Base-by-base conservation (phyloP, 2,113 vertebrate species). In the Brienomyrus brachyistius region DNA sequence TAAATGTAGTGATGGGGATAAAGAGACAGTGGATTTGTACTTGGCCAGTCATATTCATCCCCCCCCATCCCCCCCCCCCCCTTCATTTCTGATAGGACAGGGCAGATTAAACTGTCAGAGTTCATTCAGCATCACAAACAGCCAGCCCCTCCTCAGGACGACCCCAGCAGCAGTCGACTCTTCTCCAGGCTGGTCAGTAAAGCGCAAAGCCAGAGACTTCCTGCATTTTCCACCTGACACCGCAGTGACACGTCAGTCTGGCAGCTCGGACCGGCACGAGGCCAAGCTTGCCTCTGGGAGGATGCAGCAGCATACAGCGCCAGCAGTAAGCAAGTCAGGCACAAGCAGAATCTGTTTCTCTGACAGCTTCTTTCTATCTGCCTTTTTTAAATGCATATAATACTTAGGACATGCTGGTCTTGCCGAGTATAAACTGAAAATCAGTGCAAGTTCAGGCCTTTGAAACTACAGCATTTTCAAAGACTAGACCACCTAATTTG, bases 71-170 rank as follows among this genome's bases (percentile, higher is more conserved):
- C 35, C 10, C 45, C 56, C 70, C 66, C n/a, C 54, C 35, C n/a
- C 35, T 10, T n/a, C 56, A 9, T 13, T 66, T 27, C 21, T 88
- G 45, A 66, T 45, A n/a, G 89, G 5, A 27, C 15, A 17, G 59
- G 27, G 47, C 59, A 80, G 82, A 85, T 86, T 89, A 77, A 89
- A 86, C 82, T 86, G 89, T 70, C 89, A 89, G 56, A 23, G 82
- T 56, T 54, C 45, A 85, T 59, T 84, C 88, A 89, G 70, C 77
- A 31, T 84, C 47, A 35, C 74, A 50, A 31, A 54, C 51, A 62
- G 80, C 51, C 52, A 15, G 11, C 13, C 77, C 45, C 54, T 89
- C 40, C 82, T 59, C 35, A 21, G 9, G 51, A n/a, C 9, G 7
- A 51, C 48, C 15, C 85, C 35, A 13, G 17, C 17, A 62, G 31